A percentile compares a stretch with the other conserved stretches of the same genome.
These are phyloP conservation scores for Nipponacmea schrenckii DNA, from an alignment of 2,888 invertebrate species.

Conservation along the genomic window DNA sequence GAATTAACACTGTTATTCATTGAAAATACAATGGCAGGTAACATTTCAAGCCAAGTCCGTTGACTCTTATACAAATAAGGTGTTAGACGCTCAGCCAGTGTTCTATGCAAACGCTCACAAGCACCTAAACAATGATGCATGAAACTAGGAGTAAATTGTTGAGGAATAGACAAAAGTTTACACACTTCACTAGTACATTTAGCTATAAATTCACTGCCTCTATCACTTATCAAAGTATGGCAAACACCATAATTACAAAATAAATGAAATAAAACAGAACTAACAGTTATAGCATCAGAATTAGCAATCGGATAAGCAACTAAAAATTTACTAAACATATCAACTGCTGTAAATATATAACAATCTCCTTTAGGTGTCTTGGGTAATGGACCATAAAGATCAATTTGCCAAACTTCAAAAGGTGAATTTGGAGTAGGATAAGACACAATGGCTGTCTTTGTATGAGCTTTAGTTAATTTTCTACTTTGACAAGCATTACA, in stretches of 20 bases:
- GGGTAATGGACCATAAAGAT: constrained; percentile 23
- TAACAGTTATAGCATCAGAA: constrained; percentile 20
- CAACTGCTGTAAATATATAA: constrained; percentile 20
- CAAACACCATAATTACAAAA: constrained; percentile 23
- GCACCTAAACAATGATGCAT: constrained; percentile 30
- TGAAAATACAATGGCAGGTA: constrained; percentile 24
- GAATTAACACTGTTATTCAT: constrained; percentile 24
- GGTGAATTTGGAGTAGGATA: constrained; percentile 21
- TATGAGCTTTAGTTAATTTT: constrained; percentile 20
- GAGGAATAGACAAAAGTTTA: neutral
- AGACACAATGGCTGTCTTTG: constrained; percentile 13
- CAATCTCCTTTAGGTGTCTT: constrained; percentile 18
- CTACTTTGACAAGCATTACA: constrained; percentile 23
- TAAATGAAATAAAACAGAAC: constrained; percentile 11
- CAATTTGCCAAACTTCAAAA: too few species aligned
- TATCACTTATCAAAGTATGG: constrained; percentile 17
- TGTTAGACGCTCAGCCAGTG: constrained; percentile 25
- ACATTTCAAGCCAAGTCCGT: constrained; percentile 21
- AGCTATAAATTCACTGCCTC: constrained; percentile 10
- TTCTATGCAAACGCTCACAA: constrained; percentile 26
- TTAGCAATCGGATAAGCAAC: constrained; percentile 15
- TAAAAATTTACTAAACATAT: constrained; percentile 20
- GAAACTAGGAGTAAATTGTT: constrained; percentile 19
- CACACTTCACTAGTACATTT: neutral
- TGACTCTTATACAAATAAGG: constrained; percentile 20